A percentile compares a stretch with the other conserved stretches of the same genome.
Conservation (phyloP, 1,140 invertebrate species). For the Phthorimaea operculella region DNA sequence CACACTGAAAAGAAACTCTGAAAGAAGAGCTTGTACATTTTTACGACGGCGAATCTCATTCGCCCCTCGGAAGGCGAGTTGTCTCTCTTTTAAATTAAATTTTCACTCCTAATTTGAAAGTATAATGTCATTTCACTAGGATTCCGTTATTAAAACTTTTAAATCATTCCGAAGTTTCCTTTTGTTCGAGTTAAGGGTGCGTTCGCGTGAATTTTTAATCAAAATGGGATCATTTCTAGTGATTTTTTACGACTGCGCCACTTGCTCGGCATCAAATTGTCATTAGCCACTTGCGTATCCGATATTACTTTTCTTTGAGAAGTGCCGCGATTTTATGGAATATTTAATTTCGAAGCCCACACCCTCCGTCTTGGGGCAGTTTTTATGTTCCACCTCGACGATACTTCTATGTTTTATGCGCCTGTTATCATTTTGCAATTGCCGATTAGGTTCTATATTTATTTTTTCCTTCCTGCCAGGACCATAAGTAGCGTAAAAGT, state of each 20-base stretch:
- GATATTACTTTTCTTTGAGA: slow-evolving; percentile 64
- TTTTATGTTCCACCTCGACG: slow-evolving; percentile 15
- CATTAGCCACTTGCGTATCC: slow-evolving; percentile 63
- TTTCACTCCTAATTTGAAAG: slow-evolving; percentile 71
- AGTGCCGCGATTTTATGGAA: slow-evolving; percentile 57
- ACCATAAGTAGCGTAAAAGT: too few relatives aligned
- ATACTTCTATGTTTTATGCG: neutral
- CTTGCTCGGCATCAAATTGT: slow-evolving; percentile 59
- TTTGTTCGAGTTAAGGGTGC: slow-evolving; percentile 47
- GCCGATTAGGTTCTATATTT: too few relatives aligned
- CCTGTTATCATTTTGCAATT: too few relatives aligned
- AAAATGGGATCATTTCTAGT: slow-evolving; percentile 64
- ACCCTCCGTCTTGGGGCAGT: slow-evolving; percentile 29
- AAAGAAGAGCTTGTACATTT: slow-evolving; percentile 65
- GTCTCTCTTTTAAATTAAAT: slow-evolving; percentile 70
- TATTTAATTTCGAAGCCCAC: slow-evolving; percentile 33
- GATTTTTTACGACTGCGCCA: slow-evolving; percentile 63
- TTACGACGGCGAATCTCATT: slow-evolving; percentile 62
- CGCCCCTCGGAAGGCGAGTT: slow-evolving; percentile 60
- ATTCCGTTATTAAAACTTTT: slow-evolving; percentile 69
- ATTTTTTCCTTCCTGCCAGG: too few relatives aligned
- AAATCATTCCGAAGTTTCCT: slow-evolving; percentile 66
- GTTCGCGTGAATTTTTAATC: slow-evolving; percentile 65
- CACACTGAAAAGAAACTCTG: slow-evolving; percentile 62
- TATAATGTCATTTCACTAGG: slow-evolving; percentile 70